phyloP scores from a whole-genome alignment of 2,797 vertebrate species.

The Gymnocypris eckloni region DNA sequence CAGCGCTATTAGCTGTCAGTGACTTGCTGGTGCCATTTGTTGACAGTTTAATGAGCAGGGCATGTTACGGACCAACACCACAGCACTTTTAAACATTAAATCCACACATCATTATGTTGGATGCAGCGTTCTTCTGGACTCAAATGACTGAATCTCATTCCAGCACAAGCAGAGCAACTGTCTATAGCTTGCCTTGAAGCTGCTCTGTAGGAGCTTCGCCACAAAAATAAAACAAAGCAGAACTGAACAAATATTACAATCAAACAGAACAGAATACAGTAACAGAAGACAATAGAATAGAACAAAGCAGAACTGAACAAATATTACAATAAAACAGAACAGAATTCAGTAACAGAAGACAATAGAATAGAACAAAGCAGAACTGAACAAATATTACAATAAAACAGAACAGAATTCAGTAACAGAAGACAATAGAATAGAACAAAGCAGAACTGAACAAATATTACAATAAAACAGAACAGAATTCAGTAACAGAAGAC shows the following conservation, averaged over 20 bases:
- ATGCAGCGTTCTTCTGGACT: conserved; percentile 11
- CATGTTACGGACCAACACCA: conserved; percentile 33
- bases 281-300: neutral
- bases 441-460: neutral
- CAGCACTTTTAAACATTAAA: conserved; percentile 41
- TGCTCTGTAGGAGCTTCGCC: neutral
- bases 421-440: neutral
- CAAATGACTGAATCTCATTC: conserved; percentile 24
- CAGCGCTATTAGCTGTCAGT: neutral
- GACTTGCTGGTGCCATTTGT: conserved; percentile 27
- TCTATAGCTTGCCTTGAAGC: neutral
- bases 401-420: neutral
- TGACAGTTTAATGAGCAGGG: conserved; percentile 46
- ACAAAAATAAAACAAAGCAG: neutral
- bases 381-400: neutral
- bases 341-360: neutral
- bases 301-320: neutral
- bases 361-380: neutral
- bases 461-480: neutral
- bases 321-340: neutral
- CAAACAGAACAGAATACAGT: neutral
- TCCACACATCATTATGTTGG: conserved; percentile 45
- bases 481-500: neutral
- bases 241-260: neutral
- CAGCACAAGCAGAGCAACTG: neutral